Conservation (phyloP, 1,140 invertebrate genomes). For the Platyura marginata region DNA sequence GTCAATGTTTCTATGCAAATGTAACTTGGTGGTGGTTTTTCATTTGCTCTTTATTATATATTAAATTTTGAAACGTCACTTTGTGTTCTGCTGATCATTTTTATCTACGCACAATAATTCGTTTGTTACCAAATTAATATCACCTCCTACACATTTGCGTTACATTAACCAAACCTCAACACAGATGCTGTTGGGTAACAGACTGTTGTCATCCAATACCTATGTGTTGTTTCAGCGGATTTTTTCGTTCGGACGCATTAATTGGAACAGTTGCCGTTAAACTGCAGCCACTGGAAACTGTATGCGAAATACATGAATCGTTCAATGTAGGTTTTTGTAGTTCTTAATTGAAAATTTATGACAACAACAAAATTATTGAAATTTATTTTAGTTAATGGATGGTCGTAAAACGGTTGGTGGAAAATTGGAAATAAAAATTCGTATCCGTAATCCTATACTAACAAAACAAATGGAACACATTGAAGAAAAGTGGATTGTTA, state of each 20-base stretch:
- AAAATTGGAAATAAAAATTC: conserved; percentile 78
- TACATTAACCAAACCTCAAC: too few relatives aligned
- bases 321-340: conserved; percentile 59
- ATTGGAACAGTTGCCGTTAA: conserved; percentile 73
- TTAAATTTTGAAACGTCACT: too few relatives aligned
- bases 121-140: too few relatives aligned
- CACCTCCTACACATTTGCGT: too few relatives aligned
- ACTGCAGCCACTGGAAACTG: conserved; percentile 64
- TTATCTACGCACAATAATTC: too few relatives aligned
- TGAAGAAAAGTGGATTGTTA: conserved; percentile 82
- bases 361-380: not conserved
- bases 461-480: conserved; percentile 79
- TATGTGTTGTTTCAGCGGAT: conserved; percentile 61
- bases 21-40: too few relatives aligned
- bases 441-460: conserved; percentile 77
- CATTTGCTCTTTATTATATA: too few relatives aligned
- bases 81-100: too few relatives aligned
- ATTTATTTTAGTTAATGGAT: conserved; percentile 54
- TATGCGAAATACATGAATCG: conserved; percentile 74
- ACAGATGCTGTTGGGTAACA: conserved; percentile 24
- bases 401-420: conserved; percentile 74
- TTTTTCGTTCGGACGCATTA: conserved; percentile 69
- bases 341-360: not conserved
- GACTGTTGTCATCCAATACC: conserved; percentile 23
- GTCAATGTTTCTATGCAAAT: too few relatives aligned